A percentile compares a stretch with the other conserved stretches of the same genome.
Conservation (phyloP, 2,113 vertebrate species). For the Reinhardtius hippoglossoides region DNA sequence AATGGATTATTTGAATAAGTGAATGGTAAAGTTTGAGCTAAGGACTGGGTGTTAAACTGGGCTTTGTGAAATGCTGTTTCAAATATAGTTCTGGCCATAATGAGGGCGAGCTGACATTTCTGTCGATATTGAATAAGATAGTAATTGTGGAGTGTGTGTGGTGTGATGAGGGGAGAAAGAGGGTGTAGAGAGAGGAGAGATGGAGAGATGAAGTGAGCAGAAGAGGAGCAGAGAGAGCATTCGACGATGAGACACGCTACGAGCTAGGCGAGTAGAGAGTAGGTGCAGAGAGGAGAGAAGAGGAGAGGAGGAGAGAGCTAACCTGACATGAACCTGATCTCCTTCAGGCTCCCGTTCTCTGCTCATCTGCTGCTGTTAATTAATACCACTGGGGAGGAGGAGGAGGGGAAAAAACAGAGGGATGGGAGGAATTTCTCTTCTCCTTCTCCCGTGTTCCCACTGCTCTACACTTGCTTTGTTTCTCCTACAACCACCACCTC, state of each 20-base stretch:
- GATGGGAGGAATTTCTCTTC: constrained; percentile 45
- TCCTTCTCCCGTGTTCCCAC: constrained; percentile 39
- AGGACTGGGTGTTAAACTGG: neutral
- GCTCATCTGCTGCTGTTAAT: constrained; percentile 82
- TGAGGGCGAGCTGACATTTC: constrained; percentile 33
- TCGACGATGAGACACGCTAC: no score
- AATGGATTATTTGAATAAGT: constrained; percentile 5
- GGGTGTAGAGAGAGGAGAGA: neutral
- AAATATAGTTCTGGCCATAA: constrained; percentile 28
- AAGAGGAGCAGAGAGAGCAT: neutral
- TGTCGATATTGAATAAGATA: no score
- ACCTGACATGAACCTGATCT: constrained; percentile 78
- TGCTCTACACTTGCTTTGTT: constrained; percentile 50
- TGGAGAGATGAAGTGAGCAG: neutral
- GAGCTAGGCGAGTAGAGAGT: no score
- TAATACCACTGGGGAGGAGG: constrained; percentile 81
- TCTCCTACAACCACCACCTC: constrained; percentile 39
- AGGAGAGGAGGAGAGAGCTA: constrained; percentile 29
- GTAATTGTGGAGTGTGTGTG: no score
- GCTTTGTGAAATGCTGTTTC: constrained; percentile 2
- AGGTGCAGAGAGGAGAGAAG: neutral
- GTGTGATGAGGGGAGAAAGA: neutral
- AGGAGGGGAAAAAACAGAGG: constrained; percentile 58
- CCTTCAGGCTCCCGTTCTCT: constrained; percentile 74
- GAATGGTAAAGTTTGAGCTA: neutral